Evolutionary conservation across 2,888 invertebrate species (phyloP), one percentile per base, ranked within the genome.

Genomic region (Penaeus monodon): DNA sequence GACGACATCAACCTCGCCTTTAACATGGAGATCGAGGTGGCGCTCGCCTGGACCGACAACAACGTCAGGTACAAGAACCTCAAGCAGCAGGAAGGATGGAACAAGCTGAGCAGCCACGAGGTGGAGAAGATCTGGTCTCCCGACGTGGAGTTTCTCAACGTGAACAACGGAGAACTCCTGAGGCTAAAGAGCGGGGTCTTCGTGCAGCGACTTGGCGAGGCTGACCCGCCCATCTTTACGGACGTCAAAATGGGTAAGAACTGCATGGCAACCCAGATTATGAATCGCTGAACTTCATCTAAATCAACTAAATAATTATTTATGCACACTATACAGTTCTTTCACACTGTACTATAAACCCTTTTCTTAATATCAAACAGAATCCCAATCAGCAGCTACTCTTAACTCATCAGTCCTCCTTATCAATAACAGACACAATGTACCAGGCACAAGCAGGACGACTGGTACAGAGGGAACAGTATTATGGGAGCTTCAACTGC

Each of bases 401-500:
- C 10, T 6, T 22, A 27, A 22, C 33, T 14, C 38, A n/a, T 8
- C 38, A 22, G 17, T 73, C 38, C 33, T 38, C 73, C 73, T 2
- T 73, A 10, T 33, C 22, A 24, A 29, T 65, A 33, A 7, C 85
- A 85, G 85, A 85, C 80, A 80, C 85, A 3, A 73, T 85, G 57
- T 78, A 73, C 65, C 78, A 79, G 22, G 80, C 85, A 14, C 49
- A 68, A 17, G 65, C 38, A 29, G 79, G 57, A 1, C 80, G 38
- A 17, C 38, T 85, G 44, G 85, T 85, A 7, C 68, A 73, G 17
- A 29, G 85, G 12, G 70, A 80, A 24, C 85, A 85, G 64, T 85
- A 85, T 74, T 85, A 79, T n/a, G 85, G 73, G 12, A 85, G 85
- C 79, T 85, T 85, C 85, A 79, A 66, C 64, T 85, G 85, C 20